Conservation (phyloP, 2,888 invertebrate genomes). For the Agelastica alni region DNA sequence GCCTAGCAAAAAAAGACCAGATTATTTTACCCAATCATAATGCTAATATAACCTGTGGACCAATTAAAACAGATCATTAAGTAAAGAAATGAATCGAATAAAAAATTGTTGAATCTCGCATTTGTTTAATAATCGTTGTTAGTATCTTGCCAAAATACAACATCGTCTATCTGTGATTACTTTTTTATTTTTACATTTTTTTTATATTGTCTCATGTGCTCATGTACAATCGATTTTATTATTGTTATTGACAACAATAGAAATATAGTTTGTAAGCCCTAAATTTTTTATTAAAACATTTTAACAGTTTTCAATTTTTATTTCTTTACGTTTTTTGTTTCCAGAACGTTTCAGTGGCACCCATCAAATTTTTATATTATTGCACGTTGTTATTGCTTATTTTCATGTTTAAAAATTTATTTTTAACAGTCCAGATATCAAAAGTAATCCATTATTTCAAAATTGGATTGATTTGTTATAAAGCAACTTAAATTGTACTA, state of each 20-base stretch:
- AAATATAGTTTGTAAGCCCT: slow-evolving; percentile 18
- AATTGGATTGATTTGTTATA: not conserved
- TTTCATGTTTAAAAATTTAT: not conserved
- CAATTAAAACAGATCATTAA: slow-evolving; percentile 7
- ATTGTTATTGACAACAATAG: slow-evolving; percentile 22
- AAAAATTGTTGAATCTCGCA: slow-evolving; percentile 1
- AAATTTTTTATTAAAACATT: slow-evolving; percentile 29
- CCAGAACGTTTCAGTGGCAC: slow-evolving; percentile 15
- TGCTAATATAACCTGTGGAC: slow-evolving; percentile 5
- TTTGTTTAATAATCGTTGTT: not conserved
- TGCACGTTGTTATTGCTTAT: not conserved
- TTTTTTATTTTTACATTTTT: slow-evolving; percentile 17
- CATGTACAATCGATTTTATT: slow-evolving; percentile 22
- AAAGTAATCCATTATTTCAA: slow-evolving; percentile 16
- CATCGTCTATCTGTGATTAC: slow-evolving; percentile 25
- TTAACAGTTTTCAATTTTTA: slow-evolving; percentile 20
- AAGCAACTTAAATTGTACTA: not conserved
- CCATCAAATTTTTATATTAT: slow-evolving; percentile 4
- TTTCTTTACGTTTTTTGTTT: slow-evolving; percentile 27
- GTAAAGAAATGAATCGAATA: slow-evolving; percentile 1
- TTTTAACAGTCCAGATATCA: slow-evolving; percentile 15
- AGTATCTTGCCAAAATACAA: slow-evolving; percentile 11
- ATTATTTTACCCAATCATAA: slow-evolving; percentile 19
- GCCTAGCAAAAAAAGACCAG: too few relatives aligned
- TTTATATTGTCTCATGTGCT: slow-evolving; percentile 11